These are phyloP conservation scores for Bradypus variegatus DNA, from an alignment of 2,797 vertebrate genomes.

Conservation along the genomic window DNA sequence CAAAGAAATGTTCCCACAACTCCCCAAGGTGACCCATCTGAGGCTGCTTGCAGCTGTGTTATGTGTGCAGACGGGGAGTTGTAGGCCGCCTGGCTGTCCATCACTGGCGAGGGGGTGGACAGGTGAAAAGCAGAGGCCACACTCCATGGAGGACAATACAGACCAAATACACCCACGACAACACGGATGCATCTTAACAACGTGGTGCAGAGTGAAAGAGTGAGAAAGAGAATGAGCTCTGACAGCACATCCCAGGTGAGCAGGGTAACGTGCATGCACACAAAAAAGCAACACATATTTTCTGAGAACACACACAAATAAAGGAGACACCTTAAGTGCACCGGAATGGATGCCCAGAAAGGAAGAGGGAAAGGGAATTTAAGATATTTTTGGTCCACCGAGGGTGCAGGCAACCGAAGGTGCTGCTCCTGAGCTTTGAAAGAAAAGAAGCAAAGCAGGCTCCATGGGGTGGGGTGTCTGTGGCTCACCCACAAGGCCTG, in stretches of 20 bases:
- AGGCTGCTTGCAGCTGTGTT: accelerated
- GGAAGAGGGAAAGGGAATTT: too few relatives aligned
- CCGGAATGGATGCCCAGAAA: background rate
- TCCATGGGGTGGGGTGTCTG: background rate
- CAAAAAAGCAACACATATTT: background rate
- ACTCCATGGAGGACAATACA: background rate
- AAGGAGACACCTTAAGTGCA: background rate
- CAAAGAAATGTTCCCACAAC: background rate
- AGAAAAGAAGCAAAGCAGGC: background rate
- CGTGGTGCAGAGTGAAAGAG: background rate
- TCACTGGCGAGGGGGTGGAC: background rate
- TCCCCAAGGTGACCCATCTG: too few relatives aligned
- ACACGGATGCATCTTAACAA: background rate
- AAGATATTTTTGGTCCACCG: background rate
- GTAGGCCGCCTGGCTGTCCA: background rate
- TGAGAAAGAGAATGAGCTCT: background rate
- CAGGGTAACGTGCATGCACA: too few relatives aligned
- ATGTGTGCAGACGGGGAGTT: too few relatives aligned
- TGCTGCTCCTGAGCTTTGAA: background rate
- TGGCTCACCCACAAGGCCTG: background rate
- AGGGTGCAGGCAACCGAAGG: background rate
- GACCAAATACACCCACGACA: background rate
- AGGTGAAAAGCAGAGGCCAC: background rate
- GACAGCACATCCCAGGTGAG: background rate
- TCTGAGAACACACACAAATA: background rate